These are phyloP conservation scores for Cenopis cana DNA, from an alignment of 2,888 invertebrate species.

Conservation along the genomic window DNA sequence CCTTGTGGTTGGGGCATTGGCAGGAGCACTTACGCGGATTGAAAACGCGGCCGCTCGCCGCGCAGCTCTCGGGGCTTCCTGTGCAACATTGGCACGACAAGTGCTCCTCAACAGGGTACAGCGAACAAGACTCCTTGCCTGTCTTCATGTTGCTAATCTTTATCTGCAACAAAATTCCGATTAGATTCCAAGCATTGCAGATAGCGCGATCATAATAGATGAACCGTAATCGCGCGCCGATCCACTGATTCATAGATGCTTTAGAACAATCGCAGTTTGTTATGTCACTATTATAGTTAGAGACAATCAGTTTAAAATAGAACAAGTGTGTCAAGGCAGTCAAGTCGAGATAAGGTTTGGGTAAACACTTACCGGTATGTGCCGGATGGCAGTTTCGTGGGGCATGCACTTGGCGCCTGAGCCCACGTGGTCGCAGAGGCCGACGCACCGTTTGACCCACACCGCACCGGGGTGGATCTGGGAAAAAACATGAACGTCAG, in stretches of 20 bases:
- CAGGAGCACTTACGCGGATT: slow-evolving; percentile 83
- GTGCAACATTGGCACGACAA: slow-evolving; percentile 73
- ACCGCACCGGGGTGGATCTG: slow-evolving; percentile 77
- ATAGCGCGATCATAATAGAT: slow-evolving; percentile 27
- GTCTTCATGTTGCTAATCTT: slow-evolving; percentile 74
- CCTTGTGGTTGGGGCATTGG: slow-evolving; percentile 76
- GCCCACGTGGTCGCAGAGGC: slow-evolving; percentile 71
- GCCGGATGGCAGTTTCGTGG: slow-evolving; percentile 59
- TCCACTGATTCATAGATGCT: slow-evolving; percentile 46
- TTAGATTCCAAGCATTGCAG: slow-evolving; percentile 24
- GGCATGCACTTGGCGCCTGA: slow-evolving; percentile 67
- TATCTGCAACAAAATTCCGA: slow-evolving; percentile 61
- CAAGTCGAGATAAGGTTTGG: slow-evolving; percentile 61
- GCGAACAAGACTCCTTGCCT: slow-evolving; percentile 71
- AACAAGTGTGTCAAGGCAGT: slow-evolving; percentile 75
- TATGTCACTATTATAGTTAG: slow-evolving; percentile 67
- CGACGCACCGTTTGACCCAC: slow-evolving; percentile 79
- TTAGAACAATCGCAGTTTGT: slow-evolving; percentile 46
- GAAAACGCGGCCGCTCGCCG: slow-evolving; percentile 62
- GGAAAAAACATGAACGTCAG: slow-evolving; percentile 60
- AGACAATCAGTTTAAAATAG: slow-evolving; percentile 52
- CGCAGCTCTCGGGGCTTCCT: slow-evolving; percentile 62
- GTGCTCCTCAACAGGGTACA: slow-evolving; percentile 73
- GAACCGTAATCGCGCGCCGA: slow-evolving; percentile 21
- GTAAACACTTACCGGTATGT: slow-evolving; percentile 70